A percentile compares a stretch with the other conserved stretches of the same genome.
Conservation (phyloP, 2,888 invertebrate genomes). For the Rugalucina vietnamica region DNA sequence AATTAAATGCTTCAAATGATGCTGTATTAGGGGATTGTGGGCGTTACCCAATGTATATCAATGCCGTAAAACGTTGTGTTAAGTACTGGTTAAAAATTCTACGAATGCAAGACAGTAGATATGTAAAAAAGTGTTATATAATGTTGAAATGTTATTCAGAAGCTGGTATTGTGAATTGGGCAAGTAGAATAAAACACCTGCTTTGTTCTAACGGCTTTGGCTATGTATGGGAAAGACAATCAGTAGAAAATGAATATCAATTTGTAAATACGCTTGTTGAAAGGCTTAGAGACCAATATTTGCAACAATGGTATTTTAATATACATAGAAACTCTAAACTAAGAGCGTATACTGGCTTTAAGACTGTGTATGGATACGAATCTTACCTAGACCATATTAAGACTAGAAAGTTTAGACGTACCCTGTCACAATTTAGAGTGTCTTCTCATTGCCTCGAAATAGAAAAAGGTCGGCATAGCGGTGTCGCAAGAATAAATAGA, state of each 20-base stretch:
- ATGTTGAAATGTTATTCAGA: neutral
- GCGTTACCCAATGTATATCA: neutral
- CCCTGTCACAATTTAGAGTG: neutral
- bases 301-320: neutral
- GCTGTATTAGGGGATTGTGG: slow-evolving; percentile 17
- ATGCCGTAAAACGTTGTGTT: neutral
- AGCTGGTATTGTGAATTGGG: neutral
- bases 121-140: neutral
- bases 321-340: neutral
- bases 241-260: neutral
- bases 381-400: neutral
- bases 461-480: slow-evolving; percentile 13
- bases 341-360: neutral
- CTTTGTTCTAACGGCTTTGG: neutral
- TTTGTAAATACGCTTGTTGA: neutral
- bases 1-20: too few species aligned
- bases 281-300: neutral
- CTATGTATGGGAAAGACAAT: neutral
- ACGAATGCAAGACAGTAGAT: neutral
- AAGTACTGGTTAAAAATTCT: slow-evolving; percentile 24
- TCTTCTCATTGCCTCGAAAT: slow-evolving; percentile 17
- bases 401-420: neutral
- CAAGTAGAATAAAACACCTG: neutral
- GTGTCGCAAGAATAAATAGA: neutral
- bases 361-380: neutral